These are phyloP conservation scores for Martes flavigula DNA, from an alignment of 2,797 vertebrate species.

Conservation along the genomic window DNA sequence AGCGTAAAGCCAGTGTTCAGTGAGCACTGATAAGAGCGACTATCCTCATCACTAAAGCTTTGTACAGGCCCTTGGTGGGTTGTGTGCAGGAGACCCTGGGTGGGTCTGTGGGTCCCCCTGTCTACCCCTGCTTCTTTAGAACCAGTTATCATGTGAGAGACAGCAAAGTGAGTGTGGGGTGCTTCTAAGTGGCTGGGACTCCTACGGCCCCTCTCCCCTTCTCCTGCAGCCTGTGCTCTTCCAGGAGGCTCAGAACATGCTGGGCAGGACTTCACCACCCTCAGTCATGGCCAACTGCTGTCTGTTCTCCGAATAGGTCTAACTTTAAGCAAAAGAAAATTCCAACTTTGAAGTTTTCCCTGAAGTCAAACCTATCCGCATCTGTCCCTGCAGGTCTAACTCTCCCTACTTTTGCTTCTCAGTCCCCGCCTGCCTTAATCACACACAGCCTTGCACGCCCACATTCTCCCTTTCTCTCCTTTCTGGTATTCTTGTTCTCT, in stretches of 20 bases:
- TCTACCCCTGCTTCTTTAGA: not conserved
- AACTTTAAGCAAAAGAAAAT: not conserved
- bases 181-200: not conserved
- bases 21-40: not conserved
- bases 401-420: not conserved
- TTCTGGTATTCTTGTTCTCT: not conserved
- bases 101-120: not conserved
- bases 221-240: not conserved
- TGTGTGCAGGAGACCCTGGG: not conserved
- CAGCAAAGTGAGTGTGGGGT: not conserved
- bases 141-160: not conserved
- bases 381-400: not conserved
- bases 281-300: not conserved
- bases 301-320: not conserved
- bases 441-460: not conserved
- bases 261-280: not conserved
- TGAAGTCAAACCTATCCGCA: not conserved
- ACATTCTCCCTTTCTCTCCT: not conserved
- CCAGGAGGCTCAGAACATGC: not conserved
- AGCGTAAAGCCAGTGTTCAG: not conserved
- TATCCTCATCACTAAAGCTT: not conserved
- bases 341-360: not conserved
- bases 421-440: not conserved
- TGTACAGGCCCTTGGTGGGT: not conserved
- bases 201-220: rapidly evolving